Evolutionary conservation across 2,797 vertebrate species (phyloP).

Genomic region (Odontamblyopus rebecca): DNA sequence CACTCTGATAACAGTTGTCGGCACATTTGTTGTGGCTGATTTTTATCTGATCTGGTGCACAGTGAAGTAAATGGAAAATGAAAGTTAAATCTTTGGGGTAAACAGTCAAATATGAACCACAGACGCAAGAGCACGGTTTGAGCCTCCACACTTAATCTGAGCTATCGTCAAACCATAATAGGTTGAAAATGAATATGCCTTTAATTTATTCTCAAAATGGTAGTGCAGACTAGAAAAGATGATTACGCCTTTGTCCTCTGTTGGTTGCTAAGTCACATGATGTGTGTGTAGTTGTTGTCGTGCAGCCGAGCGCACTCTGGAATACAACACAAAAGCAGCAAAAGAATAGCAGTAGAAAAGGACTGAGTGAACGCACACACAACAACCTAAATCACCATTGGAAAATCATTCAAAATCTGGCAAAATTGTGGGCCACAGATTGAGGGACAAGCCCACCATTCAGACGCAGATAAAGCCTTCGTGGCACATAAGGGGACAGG

Average conservation of each 20-base stretch:
- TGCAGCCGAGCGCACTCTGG: constrained; percentile 22
- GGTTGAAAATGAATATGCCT: constrained; percentile 12
- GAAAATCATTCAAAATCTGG: constrained; percentile 92
- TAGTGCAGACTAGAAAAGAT: constrained; percentile 2
- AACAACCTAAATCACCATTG: constrained; percentile 82
- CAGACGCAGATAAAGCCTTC: constrained; percentile 81
- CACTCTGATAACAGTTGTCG: constrained; percentile 14
- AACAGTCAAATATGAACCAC: constrained; percentile 29
- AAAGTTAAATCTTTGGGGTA: constrained; percentile 38
- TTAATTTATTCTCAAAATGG: constrained; percentile 15
- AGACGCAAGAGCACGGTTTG: constrained; percentile 18
- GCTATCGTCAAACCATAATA: constrained; percentile 12
- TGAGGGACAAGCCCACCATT: constrained; percentile 82
- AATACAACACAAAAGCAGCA: constrained; percentile 37
- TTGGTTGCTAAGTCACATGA: constrained; percentile 31
- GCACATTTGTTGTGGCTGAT: constrained; percentile 26
- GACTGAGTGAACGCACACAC: constrained; percentile 42
- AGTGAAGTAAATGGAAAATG: constrained; percentile 32
- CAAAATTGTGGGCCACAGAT: constrained; percentile 80
- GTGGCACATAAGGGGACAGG: constrained; percentile 62
- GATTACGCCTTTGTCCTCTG: constrained; percentile 10
- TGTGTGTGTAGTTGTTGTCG: constrained; percentile 3
- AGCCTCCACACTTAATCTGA: constrained; percentile 18
- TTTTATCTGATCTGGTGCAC: constrained; percentile 22
- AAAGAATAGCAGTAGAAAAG: constrained; percentile 43